Evolutionary conservation across 2,888 invertebrate genomes (phyloP).

Genomic region (Napeogenes sylphis): DNA sequence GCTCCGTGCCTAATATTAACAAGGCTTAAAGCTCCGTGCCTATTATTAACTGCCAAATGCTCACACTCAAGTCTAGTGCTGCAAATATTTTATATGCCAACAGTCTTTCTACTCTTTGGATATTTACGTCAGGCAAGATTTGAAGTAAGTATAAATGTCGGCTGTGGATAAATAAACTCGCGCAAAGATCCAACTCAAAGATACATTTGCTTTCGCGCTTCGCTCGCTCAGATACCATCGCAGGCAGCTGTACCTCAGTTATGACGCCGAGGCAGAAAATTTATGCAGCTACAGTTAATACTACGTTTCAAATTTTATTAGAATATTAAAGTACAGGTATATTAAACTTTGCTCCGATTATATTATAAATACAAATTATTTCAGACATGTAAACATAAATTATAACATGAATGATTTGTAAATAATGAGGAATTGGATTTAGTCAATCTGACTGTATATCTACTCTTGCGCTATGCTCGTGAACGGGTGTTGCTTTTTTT

Average conservation of each 20-base stretch:
- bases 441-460: too few relatives aligned
- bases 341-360: background rate
- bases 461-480: too few relatives aligned
- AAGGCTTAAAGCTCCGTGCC: too few relatives aligned
- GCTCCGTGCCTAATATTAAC: constrained; percentile 6
- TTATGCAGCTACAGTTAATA: background rate
- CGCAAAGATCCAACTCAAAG: constrained; percentile 21
- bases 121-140: constrained; percentile 41
- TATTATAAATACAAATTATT: background rate
- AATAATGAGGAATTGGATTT: too few relatives aligned
- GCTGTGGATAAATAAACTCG: constrained; percentile 43
- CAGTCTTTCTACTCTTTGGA: constrained; percentile 45
- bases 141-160: constrained; percentile 37
- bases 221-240: constrained; percentile 8
- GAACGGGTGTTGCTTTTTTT: too few relatives aligned
- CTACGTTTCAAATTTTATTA: background rate
- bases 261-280: constrained; percentile 1
- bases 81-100: constrained; percentile 47
- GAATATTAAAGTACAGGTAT: background rate
- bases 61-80: constrained; percentile 31
- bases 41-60: constrained; percentile 32
- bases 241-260: background rate
- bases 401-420: too few relatives aligned
- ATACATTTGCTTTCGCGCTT: constrained; percentile 22
- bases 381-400: too few relatives aligned